Conservation (phyloP, 2,888 invertebrate species). For the Caenorhabditis auriculariae region DNA sequence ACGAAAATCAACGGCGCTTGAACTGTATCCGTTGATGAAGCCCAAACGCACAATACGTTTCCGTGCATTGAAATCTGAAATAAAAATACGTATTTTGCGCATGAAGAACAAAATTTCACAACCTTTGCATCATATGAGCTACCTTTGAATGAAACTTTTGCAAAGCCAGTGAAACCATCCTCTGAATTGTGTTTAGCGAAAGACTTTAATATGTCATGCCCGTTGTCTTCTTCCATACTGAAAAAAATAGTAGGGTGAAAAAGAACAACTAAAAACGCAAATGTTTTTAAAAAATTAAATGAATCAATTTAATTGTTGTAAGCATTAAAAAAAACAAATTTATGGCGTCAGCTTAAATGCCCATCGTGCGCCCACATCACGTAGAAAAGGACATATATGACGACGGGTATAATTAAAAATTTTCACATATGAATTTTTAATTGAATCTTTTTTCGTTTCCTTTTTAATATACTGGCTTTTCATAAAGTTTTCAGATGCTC, state of each 20-base stretch:
- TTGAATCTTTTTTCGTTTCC: too few relatives aligned
- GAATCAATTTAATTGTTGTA: too few relatives aligned
- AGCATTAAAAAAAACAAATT: too few relatives aligned
- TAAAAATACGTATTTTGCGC: background rate
- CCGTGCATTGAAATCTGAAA: conserved; percentile 31
- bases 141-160: conserved; percentile 20
- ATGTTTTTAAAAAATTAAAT: too few relatives aligned
- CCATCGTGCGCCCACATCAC: too few relatives aligned
- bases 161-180: conserved; percentile 11
- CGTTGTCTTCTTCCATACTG: conserved; percentile 62
- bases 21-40: conserved; percentile 25
- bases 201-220: conserved; percentile 55
- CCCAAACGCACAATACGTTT: conserved; percentile 37
- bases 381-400: too few relatives aligned
- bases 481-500: too few relatives aligned
- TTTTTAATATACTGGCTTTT: too few relatives aligned
- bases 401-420: too few relatives aligned
- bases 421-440: too few relatives aligned
- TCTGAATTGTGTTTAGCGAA: conserved; percentile 26
- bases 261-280: background rate
- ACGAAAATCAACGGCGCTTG: conserved; percentile 55
- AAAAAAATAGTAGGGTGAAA: background rate
- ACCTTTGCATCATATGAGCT: conserved; percentile 32
- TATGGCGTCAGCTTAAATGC: too few relatives aligned
- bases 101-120: background rate